phyloP scores from a whole-genome alignment of 2,113 vertebrate species.

The Pelecanoides urinatrix region DNA sequence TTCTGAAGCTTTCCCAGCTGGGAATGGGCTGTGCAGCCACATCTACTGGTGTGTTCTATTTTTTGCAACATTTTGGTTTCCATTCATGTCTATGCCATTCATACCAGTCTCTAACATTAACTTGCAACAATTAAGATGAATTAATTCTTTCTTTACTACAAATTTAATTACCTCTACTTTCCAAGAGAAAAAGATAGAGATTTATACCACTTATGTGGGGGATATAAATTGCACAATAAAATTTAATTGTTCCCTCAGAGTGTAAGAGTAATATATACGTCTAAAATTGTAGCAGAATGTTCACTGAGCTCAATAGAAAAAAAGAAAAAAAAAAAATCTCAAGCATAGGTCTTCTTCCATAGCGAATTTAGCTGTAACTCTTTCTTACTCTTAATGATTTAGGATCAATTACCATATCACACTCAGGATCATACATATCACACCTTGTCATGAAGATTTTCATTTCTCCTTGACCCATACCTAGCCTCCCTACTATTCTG shows the following conservation, averaged over 20 bases:
- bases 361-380: background rate
- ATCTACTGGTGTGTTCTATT: background rate
- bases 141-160: background rate
- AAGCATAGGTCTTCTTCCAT: background rate
- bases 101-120: background rate
- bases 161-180: background rate
- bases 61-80: background rate
- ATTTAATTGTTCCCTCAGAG: background rate
- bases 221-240: background rate
- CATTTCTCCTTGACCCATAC: background rate
- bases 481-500: background rate
- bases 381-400: background rate
- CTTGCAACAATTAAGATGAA: background rate
- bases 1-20: background rate
- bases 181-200: background rate
- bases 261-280: background rate
- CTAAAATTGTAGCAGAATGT: background rate
- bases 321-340: background rate
- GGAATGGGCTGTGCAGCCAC: background rate
- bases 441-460: background rate
- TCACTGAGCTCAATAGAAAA: background rate
- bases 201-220: background rate
- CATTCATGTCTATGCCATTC: background rate
- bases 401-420: background rate
- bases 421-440: background rate